phyloP scores from a whole-genome alignment of 1,140 invertebrate genomes.

The Pogonognathellus flavescens region DNA sequence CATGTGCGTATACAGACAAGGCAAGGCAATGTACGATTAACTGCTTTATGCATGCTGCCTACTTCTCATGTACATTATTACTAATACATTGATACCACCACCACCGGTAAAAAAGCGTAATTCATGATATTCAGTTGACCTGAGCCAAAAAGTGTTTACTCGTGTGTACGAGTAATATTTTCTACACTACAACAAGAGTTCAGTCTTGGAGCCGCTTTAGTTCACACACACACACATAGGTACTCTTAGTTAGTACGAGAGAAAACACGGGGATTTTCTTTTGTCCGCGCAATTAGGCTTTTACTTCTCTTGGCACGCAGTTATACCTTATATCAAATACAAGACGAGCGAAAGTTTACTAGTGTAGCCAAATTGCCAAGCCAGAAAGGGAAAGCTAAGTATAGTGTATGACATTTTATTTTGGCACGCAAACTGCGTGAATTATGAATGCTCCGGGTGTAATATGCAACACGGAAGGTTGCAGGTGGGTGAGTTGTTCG shows the following conservation, averaged over 20 bases:
- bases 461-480: not conserved
- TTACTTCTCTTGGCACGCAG: not conserved
- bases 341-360: not conserved
- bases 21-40: conserved; percentile 16
- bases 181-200: too few relatives aligned
- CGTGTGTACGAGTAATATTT: too few relatives aligned
- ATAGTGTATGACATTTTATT: conserved; percentile 8
- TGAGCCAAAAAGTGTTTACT: too few relatives aligned
- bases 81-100: too few relatives aligned
- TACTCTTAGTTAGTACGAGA: too few relatives aligned
- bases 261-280: not conserved
- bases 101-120: too few relatives aligned
- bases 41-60: too few relatives aligned
- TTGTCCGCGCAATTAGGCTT: not conserved
- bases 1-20: not conserved
- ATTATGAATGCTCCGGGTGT: not conserved
- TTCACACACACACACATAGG: too few relatives aligned
- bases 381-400: not conserved
- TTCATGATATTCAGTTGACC: too few relatives aligned
- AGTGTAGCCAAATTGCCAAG: not conserved
- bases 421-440: conserved; percentile 13
- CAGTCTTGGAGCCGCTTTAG: too few relatives aligned
- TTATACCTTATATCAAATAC: not conserved
- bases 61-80: too few relatives aligned
- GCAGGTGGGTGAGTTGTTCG: not conserved